These are phyloP conservation scores for Zygothrica quintamaculata DNA, from an alignment of 2,888 invertebrate species.

Conservation along the genomic window DNA sequence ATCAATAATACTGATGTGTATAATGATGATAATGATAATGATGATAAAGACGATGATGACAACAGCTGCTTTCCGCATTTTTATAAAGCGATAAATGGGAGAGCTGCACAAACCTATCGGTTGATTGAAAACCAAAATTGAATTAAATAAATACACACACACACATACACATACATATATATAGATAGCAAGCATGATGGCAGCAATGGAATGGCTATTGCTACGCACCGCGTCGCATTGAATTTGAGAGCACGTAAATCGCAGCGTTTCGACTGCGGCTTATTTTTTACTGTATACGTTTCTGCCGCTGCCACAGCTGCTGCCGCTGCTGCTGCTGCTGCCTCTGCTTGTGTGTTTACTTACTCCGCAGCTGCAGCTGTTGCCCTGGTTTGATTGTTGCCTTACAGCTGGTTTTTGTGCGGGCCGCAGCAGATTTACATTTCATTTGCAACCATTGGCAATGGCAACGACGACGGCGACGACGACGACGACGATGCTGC, in stretches of 20 bases:
- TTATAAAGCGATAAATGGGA: conserved; percentile 56
- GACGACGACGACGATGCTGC: conserved; percentile 14
- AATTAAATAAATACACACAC: conserved; percentile 75
- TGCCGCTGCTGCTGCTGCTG: not conserved
- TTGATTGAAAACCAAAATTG: conserved; percentile 75
- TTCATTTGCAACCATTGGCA: conserved; percentile 56
- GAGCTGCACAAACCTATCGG: conserved; percentile 69
- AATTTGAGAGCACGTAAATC: conserved; percentile 66
- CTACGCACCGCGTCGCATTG: conserved; percentile 70
- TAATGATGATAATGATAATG: conserved; percentile 16
- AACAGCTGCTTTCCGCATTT: conserved; percentile 53
- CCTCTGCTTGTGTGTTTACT: not conserved
- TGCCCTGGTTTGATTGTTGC: conserved; percentile 40
- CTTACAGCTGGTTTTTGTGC: conserved; percentile 52
- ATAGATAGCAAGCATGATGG: conserved; percentile 23
- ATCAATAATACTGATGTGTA: conserved; percentile 6
- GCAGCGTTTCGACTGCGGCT: conserved; percentile 32
- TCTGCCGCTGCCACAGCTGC: not conserved
- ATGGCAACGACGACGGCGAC: conserved; percentile 3
- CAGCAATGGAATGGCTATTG: conserved; percentile 50
- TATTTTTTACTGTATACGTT: conserved; percentile 17
- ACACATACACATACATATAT: conserved; percentile 27
- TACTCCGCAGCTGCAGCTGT: conserved; percentile 5
- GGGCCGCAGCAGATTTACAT: conserved; percentile 68
- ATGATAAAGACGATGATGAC: conserved; percentile 25